Percentiles rank a stretch among this genome's conserved stretches.
phyloP scores from a whole-genome alignment of 2,888 invertebrate genomes.

The Thalpophila matura region DNA sequence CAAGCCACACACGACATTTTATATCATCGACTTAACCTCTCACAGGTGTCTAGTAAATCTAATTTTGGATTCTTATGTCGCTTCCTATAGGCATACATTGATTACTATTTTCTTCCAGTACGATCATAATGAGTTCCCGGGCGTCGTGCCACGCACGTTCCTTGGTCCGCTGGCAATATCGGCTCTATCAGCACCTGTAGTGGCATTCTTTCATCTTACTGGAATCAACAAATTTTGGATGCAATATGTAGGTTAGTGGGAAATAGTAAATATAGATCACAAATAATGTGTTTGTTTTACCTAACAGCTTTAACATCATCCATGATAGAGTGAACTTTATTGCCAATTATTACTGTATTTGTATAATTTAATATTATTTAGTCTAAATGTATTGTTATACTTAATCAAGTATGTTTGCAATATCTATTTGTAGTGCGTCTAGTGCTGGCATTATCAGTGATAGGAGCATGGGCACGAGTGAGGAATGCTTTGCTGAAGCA shows the following conservation, averaged over 20 bases:
- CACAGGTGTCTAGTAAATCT: conserved; percentile 92
- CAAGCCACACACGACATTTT: conserved; percentile 99
- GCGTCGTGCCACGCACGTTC: conserved; percentile 99
- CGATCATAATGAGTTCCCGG: conserved; percentile 99
- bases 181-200: conserved; percentile 94
- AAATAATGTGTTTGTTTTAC: conserved; percentile 26
- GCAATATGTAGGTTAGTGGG: conserved; percentile 95
- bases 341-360: not conserved
- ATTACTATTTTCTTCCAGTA: conserved; percentile 92
- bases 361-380: not conserved
- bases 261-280: conserved; percentile 38
- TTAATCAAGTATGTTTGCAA: conserved; percentile 4
- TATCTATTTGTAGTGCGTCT: conserved; percentile 93
- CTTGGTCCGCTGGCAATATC: conserved; percentile 97
- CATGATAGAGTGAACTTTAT: conserved; percentile 18
- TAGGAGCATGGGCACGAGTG: conserved; percentile 94
- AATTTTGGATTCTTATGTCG: conserved; percentile 84
- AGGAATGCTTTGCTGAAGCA: conserved; percentile 93
- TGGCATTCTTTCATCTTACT: conserved; percentile 92
- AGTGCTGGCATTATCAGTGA: conserved; percentile 94
- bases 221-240: conserved; percentile 96
- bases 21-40: conserved; percentile 95
- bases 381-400: conserved; percentile 26
- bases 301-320: conserved; percentile 30
- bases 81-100: conserved; percentile 65